Evolutionary conservation across 2,888 invertebrate genomes (phyloP).

Genomic region (Ceratothoa steindachneri): DNA sequence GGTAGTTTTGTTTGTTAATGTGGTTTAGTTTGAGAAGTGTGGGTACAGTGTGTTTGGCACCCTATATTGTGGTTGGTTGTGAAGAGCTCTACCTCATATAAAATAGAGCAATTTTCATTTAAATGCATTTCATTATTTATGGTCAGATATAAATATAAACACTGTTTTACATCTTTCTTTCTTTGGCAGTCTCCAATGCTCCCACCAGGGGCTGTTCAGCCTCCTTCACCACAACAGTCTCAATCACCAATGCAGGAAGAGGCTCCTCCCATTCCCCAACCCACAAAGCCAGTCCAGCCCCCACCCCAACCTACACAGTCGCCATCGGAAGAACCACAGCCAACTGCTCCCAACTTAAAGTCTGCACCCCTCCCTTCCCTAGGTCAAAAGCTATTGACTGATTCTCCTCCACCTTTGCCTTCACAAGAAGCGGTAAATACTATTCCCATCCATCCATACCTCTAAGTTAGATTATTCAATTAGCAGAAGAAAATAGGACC

Average conservation of each 20-base stretch:
- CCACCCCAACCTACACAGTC: not conserved
- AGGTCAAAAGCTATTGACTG: not conserved
- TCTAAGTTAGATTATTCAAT: too few species aligned
- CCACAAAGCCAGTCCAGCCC: not conserved
- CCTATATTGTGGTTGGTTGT: too few species aligned
- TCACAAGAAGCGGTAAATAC: not conserved
- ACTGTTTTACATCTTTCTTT: not conserved
- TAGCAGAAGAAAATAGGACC: too few species aligned
- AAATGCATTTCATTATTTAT: too few species aligned
- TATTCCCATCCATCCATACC: too few species aligned
- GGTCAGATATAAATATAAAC: too few species aligned
- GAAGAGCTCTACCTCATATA: too few species aligned
- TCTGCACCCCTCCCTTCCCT: not conserved
- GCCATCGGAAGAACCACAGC: not conserved
- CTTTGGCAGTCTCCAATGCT: slow-evolving; percentile 19
- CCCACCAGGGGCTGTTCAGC: slow-evolving; percentile 36
- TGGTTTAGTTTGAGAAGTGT: too few species aligned
- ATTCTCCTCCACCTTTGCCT: not conserved
- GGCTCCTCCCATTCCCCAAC: slow-evolving; percentile 9
- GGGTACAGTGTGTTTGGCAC: too few species aligned
- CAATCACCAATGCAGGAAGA: slow-evolving; percentile 48
- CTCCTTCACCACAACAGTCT: slow-evolving; percentile 47
- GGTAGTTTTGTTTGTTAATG: too few species aligned
- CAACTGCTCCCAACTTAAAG: not conserved
- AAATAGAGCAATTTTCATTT: too few species aligned